phyloP scores from a whole-genome alignment of 37 sponge, comb jelly and placozoan genomes.

The Chondrosia reniformis region DNA sequence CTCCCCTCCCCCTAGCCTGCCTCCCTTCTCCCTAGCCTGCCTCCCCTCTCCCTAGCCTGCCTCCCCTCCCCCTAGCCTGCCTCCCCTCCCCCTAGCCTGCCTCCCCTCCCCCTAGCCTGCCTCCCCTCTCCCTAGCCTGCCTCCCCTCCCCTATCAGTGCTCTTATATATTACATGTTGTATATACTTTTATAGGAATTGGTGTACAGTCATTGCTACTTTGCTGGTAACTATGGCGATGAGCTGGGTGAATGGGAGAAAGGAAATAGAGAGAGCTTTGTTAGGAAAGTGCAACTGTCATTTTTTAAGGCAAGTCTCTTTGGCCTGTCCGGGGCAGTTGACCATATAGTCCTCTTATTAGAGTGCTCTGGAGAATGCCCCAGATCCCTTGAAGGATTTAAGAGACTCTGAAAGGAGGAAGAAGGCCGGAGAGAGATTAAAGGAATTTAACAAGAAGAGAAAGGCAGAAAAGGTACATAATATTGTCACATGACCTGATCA shows the following conservation, averaged over 20 bases:
- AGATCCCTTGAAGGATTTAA: constrained; percentile 24
- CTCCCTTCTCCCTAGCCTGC: no score
- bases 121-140: no score
- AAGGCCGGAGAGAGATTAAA: constrained; percentile 74
- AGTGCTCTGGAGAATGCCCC: background rate
- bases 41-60: no score
- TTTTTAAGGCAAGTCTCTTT: constrained; percentile 20
- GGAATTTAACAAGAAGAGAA: constrained; percentile 58
- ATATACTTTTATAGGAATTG: constrained; percentile 67
- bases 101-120: no score
- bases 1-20: no score
- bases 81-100: no score
- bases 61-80: no score
- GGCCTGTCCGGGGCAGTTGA: background rate
- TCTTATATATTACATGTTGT: background rate
- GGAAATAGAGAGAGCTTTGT: constrained; percentile 13
- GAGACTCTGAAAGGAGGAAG: constrained; percentile 62
- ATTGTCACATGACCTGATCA: constrained; percentile 22
- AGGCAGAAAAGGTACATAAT: constrained; percentile 63
- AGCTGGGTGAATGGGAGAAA: constrained; percentile 34
- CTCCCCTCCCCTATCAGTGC: background rate
- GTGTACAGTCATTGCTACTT: constrained; percentile 63
- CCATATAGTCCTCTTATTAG: background rate
- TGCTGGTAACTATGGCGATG: constrained; percentile 63
- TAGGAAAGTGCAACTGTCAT: constrained; percentile 67